Percentiles rank a stretch among this genome's conserved stretches.
These are phyloP conservation scores for Diorhabda carinulata DNA, from an alignment of 1,140 invertebrate genomes.

Conservation along the genomic window DNA sequence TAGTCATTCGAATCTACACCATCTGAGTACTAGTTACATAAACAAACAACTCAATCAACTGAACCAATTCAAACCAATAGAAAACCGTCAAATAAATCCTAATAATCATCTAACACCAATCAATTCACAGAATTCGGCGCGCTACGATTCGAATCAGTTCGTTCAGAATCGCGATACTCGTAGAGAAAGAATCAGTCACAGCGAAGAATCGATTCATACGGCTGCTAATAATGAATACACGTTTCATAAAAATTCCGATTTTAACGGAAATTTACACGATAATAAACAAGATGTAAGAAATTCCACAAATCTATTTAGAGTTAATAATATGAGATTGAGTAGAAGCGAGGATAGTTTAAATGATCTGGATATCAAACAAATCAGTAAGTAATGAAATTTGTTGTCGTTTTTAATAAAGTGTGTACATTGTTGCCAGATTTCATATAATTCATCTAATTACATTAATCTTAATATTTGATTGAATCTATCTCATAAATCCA, in stretches of 20 bases:
- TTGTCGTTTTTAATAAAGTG: not conserved
- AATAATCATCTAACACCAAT: not conserved
- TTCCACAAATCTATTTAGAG: constrained; percentile 28
- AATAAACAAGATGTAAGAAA: constrained; percentile 21
- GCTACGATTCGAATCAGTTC: not conserved
- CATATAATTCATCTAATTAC: not conserved
- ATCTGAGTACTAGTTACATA: constrained; percentile 35
- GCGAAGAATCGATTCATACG: constrained; percentile 5
- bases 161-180: constrained; percentile 3
- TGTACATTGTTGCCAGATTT: no score
- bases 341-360: constrained; percentile 42
- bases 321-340: constrained; percentile 38
- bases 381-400: not conserved
- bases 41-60: constrained; percentile 36
- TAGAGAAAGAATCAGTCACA: constrained; percentile 11
- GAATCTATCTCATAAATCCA: no score
- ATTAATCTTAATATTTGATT: no score
- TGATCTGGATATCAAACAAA: constrained; percentile 27
- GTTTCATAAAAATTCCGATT: not conserved
- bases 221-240: not conserved
- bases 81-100: not conserved
- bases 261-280: not conserved
- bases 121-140: not conserved
- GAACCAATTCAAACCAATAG: constrained; percentile 8
- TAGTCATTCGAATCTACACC: constrained; percentile 37